Percentiles rank a stretch among this genome's conserved stretches.
Evolutionary conservation across 2,113 vertebrate species (phyloP).

Genomic region (Odontophorus gujanensis): DNA sequence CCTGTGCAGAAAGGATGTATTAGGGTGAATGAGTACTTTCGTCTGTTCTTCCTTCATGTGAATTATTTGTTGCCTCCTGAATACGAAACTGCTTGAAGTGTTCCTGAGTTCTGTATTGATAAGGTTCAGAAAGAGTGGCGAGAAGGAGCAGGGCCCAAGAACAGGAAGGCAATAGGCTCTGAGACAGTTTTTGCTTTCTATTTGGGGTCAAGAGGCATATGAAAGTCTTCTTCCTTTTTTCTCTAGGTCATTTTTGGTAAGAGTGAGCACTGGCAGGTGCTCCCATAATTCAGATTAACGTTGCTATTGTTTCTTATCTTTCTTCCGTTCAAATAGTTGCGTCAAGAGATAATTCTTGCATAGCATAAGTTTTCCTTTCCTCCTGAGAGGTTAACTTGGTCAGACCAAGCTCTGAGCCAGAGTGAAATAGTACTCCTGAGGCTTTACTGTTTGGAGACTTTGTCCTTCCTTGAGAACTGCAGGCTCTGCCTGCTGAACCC

Average conservation of each 20-base stretch:
- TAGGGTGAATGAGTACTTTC: not conserved
- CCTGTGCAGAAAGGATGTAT: not conserved
- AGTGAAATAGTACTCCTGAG: not conserved
- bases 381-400: not conserved
- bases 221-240: not conserved
- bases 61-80: not conserved
- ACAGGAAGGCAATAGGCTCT: not conserved
- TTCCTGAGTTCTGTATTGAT: not conserved
- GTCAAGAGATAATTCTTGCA: not conserved
- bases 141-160: not conserved
- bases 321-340: not conserved
- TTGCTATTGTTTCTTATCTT: constrained; percentile 9
- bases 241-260: not conserved
- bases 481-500: not conserved
- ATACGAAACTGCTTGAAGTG: not conserved
- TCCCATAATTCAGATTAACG: not conserved
- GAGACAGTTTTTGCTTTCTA: not conserved
- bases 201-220: not conserved
- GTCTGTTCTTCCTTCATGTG: not conserved
- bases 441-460: not conserved
- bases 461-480: not conserved
- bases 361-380: not conserved
- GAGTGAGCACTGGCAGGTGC: not conserved
- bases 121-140: not conserved
- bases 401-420: not conserved